Evolutionary conservation across 2,888 invertebrate genomes (phyloP).

Genomic region (Coelopa pilipes): DNA sequence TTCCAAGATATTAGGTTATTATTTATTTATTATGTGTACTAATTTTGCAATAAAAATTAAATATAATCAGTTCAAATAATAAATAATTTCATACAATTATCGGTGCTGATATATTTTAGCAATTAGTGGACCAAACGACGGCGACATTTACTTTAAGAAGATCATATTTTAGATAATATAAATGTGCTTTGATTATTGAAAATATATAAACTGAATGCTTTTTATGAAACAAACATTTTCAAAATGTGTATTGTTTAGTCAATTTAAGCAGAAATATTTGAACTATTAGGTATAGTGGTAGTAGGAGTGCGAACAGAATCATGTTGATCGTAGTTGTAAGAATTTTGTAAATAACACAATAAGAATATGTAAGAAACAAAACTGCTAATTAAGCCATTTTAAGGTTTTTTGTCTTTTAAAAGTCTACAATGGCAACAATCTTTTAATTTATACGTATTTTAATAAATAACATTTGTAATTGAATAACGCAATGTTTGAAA

Average conservation of each 20-base stretch:
- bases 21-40: slow-evolving; percentile 4
- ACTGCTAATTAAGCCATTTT: no score
- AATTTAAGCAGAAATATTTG: neutral
- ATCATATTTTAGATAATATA: neutral
- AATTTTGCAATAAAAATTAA: slow-evolving; percentile 7
- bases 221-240: neutral
- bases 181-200: slow-evolving; percentile 10
- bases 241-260: no score
- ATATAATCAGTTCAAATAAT: neutral
- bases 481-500: no score
- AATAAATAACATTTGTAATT: no score
- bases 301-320: slow-evolving; percentile 2
- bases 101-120: slow-evolving; percentile 6
- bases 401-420: no score
- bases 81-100: neutral
- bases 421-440: no score
- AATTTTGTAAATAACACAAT: no score
- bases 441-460: no score
- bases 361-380: no score
- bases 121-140: slow-evolving; percentile 12
- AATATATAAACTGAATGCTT: neutral
- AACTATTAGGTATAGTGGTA: neutral
- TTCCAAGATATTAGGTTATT: neutral
- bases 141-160: slow-evolving; percentile 11
- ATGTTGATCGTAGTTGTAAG: neutral